These are phyloP conservation scores for Miltochrista miniata DNA, from an alignment of 2,888 invertebrate species.

Conservation along the genomic window DNA sequence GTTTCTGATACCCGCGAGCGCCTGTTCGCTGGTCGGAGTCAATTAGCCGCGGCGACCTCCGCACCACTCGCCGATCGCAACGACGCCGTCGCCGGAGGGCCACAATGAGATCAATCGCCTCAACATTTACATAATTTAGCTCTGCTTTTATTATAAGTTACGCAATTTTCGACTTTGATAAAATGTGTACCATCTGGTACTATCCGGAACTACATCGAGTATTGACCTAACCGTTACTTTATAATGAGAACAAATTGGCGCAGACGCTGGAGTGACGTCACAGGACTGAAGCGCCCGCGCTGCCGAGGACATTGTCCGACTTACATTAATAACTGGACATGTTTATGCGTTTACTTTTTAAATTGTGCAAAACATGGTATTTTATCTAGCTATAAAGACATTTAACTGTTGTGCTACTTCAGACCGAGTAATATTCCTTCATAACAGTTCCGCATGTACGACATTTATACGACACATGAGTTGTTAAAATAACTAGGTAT, in stretches of 20 bases:
- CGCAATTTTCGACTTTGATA: slow-evolving; percentile 16
- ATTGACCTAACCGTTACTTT: slow-evolving; percentile 56
- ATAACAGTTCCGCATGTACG: too few species aligned
- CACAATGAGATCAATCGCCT: slow-evolving; percentile 43
- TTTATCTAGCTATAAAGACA: too few species aligned
- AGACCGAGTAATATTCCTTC: too few species aligned
- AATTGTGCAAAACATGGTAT: neutral
- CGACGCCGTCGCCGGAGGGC: slow-evolving; percentile 38
- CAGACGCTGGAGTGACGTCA: slow-evolving; percentile 50
- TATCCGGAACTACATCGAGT: slow-evolving; percentile 49
- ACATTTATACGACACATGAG: too few species aligned
- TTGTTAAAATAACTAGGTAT: too few species aligned
- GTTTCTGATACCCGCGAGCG: slow-evolving; percentile 43
- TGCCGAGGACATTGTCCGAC: slow-evolving; percentile 40
- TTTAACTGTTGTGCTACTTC: neutral
- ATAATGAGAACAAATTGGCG: slow-evolving; percentile 56
- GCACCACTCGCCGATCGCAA: slow-evolving; percentile 51
- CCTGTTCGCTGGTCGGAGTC: slow-evolving; percentile 35
- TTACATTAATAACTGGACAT: slow-evolving; percentile 40
- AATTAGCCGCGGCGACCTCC: slow-evolving; percentile 46
- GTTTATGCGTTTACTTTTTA: slow-evolving; percentile 22
- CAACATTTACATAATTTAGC: slow-evolving; percentile 54
- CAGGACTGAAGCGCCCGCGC: slow-evolving; percentile 36
- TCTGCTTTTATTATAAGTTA: slow-evolving; percentile 27
- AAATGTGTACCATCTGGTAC: slow-evolving; percentile 19